Conservation (phyloP, 2,888 invertebrate genomes). For the Cryptocheilus praepositus region DNA sequence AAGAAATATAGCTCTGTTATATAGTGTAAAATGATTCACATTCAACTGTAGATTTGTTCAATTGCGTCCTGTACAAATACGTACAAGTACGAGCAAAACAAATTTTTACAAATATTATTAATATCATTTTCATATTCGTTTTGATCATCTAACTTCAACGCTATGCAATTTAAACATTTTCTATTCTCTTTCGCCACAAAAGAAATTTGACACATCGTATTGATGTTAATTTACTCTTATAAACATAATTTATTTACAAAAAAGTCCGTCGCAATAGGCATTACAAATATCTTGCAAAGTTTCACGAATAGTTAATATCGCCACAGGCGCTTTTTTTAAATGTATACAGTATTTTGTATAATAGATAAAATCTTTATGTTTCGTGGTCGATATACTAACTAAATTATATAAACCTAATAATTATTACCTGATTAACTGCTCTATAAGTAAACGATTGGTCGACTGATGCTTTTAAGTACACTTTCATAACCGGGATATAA, state of each 20-base stretch:
- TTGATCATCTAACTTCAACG: background rate
- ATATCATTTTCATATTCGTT: background rate
- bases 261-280: conserved; percentile 1
- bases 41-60: background rate
- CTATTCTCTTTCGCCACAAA: background rate
- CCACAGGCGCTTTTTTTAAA: conserved; percentile 37
- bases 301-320: conserved; percentile 24
- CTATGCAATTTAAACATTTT: background rate
- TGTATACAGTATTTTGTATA: conserved; percentile 47
- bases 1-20: background rate
- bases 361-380: conserved; percentile 46
- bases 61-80: background rate
- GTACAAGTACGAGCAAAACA: conserved; percentile 18
- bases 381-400: conserved; percentile 42
- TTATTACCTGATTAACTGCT: conserved; percentile 55
- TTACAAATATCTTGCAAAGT: conserved; percentile 25
- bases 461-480: conserved; percentile 71
- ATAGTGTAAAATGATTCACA: background rate
- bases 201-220: background rate
- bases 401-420: conserved; percentile 44
- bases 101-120: background rate
- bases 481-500: conserved; percentile 69
- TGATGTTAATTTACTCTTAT: background rate
- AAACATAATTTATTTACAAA: conserved; percentile 11
- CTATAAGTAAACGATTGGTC: conserved; percentile 62